These are phyloP conservation scores for Atrichornis clamosus DNA, from an alignment of 2,113 vertebrate genomes.

Conservation along the genomic window DNA sequence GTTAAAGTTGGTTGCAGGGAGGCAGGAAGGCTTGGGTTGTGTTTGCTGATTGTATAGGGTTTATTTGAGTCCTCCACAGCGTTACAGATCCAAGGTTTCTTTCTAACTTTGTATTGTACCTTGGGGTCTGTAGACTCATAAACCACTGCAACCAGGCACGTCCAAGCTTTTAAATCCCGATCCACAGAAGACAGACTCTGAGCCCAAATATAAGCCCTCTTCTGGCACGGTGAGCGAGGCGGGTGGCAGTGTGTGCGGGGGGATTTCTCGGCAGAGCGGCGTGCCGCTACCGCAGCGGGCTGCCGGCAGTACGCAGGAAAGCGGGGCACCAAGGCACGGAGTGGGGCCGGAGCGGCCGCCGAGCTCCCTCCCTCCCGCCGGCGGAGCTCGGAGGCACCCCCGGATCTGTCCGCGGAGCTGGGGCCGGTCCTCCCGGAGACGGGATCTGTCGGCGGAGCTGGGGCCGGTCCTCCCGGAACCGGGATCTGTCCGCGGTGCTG, in stretches of 20 bases:
- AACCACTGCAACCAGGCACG: neutral
- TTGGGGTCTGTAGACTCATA: neutral
- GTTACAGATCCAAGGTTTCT: neutral
- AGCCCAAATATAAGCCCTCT: neutral
- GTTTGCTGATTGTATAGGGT: neutral
- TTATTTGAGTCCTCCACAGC: neutral
- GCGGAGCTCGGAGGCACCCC: neutral
- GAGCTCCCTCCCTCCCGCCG: neutral
- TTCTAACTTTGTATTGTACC: slow-evolving; percentile 8
- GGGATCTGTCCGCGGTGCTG: neutral
- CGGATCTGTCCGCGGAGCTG: neutral
- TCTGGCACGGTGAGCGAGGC: neutral
- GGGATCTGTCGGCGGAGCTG: neutral
- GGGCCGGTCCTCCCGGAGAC: neutral
- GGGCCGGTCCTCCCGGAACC: neutral
- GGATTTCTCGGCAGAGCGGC: neutral
- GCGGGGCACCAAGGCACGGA: neutral
- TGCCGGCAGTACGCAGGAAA: neutral
- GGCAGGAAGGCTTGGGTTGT: neutral
- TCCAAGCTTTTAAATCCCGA: neutral
- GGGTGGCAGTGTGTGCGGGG: neutral
- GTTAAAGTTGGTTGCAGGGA: neutral
- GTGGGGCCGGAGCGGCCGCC: neutral
- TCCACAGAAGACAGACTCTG: neutral
- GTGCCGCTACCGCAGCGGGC: neutral